Conservation (phyloP, 2,888 invertebrate genomes). For the Heliconius hortense region DNA sequence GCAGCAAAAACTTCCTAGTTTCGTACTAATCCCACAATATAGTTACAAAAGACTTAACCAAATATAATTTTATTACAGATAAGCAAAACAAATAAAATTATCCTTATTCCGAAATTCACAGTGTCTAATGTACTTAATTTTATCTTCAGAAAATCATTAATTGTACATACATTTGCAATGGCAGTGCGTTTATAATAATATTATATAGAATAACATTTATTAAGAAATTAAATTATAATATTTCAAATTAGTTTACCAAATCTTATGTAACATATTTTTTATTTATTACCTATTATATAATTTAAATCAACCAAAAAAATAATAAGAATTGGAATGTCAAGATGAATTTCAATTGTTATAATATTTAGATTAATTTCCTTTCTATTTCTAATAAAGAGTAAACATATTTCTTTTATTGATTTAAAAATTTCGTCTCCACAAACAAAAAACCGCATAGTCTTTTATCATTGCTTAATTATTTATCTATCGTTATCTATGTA, state of each 20-base stretch:
- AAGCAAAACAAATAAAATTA: constrained; percentile 43
- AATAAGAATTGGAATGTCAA: constrained; percentile 12
- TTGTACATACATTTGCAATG: constrained; percentile 51
- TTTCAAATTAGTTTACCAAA: constrained; percentile 8
- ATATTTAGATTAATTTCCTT: background rate
- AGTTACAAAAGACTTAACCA: background rate
- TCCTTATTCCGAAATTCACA: constrained; percentile 40
- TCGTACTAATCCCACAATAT: background rate
- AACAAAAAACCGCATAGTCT: constrained; percentile 2
- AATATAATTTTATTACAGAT: constrained; percentile 34
- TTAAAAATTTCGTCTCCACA: background rate
- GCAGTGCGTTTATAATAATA: constrained; percentile 49
- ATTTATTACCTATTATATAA: background rate
- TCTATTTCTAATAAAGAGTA: background rate
- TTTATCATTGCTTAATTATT: constrained; percentile 11
- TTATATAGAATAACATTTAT: constrained; percentile 20
- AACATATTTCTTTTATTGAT: background rate
- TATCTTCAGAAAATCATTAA: constrained; percentile 40
- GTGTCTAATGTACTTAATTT: constrained; percentile 31
- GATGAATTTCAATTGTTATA: background rate
- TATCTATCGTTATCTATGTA: constrained; percentile 11
- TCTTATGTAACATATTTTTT: background rate
- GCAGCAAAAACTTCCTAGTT: no score
- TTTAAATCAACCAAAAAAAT: constrained; percentile 1
- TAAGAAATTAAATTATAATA: background rate